Evolutionary conservation across 2,797 vertebrate genomes (phyloP), one percentile per base, ranked within the genome.

Genomic region (Peromyscus melanophrys): DNA sequence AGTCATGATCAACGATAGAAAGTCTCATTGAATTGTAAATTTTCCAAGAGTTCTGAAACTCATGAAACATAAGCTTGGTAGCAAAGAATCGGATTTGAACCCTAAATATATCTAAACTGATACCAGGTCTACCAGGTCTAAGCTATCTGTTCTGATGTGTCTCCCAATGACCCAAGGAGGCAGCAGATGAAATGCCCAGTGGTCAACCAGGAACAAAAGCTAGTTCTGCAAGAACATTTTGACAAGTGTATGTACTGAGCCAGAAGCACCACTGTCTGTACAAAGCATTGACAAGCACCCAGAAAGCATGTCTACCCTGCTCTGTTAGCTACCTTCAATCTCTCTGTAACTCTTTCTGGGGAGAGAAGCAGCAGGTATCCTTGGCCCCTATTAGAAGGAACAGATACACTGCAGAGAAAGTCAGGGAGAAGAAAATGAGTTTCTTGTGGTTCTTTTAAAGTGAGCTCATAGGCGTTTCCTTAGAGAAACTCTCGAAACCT

Each of bases 401-500:
- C 96, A 97, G 90, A 97, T 49, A 92, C 94, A 85, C 78, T 96
- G 17, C 90, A 94, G 89, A 94, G 89, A 96, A 88, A 96, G 92
- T 46, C 71, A 93, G 69, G 71, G 16, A 78, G 37, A 77, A 57
- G 57, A 86, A 90, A 46, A 75, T 23, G 43, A 67, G 8, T n/a
- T n/a, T 49, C n/a, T 84, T 89, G 40, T 10, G 73, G 76, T 73
- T 61, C 46, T 89, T 59, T 65, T n/a, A 40, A 80, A 17, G 55
- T 25, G 49, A 89, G 40, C 82, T 67, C 69, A 75, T 25, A 98
- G 98, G 98, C 98, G 97, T 94, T 40, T 99, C 99, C 99, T 99
- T 99, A 99, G 98, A 99, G 98, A 99, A 97, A 99, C 96, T 98
- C 98, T 98, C 43, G 98, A 98, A 98, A 98, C 97, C 98, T 97